Evolutionary conservation across 2,797 vertebrate species (phyloP).

Genomic region (Poliocrania exsul): DNA sequence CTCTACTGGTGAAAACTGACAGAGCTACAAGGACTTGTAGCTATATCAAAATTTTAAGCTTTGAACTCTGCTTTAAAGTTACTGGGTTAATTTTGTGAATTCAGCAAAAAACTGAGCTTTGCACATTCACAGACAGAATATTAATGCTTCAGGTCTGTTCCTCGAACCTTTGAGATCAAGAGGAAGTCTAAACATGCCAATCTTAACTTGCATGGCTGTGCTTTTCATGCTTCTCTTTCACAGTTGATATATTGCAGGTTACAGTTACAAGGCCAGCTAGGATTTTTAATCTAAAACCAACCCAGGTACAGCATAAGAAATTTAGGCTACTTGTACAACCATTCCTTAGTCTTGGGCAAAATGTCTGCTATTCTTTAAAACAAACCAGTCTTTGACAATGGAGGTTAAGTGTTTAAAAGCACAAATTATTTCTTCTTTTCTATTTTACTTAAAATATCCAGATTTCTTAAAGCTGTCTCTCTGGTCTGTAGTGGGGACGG

Average conservation of each 20-base stretch:
- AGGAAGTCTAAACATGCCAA: slow-evolving; percentile 40
- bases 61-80: neutral
- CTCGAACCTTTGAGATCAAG: neutral
- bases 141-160: slow-evolving; percentile 38
- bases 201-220: slow-evolving; percentile 4
- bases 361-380: neutral
- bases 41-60: neutral
- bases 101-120: slow-evolving; percentile 32
- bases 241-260: slow-evolving; percentile 5
- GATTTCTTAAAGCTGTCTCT: neutral
- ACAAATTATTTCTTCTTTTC: neutral
- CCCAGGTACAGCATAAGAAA: neutral
- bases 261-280: neutral
- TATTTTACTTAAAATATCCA: neutral
- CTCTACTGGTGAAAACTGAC: neutral
- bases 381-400: neutral
- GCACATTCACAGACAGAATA: neutral
- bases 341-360: neutral
- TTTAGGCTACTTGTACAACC: neutral
- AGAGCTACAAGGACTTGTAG: neutral
- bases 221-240: slow-evolving; percentile 32
- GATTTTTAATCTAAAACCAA: slow-evolving; percentile 15
- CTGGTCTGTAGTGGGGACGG: neutral
- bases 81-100: neutral
- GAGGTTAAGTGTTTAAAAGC: neutral